Percentiles rank a stretch among this genome's conserved stretches.
phyloP scores from a whole-genome alignment of 2,797 vertebrate species.

The Malacoraja senta region DNA sequence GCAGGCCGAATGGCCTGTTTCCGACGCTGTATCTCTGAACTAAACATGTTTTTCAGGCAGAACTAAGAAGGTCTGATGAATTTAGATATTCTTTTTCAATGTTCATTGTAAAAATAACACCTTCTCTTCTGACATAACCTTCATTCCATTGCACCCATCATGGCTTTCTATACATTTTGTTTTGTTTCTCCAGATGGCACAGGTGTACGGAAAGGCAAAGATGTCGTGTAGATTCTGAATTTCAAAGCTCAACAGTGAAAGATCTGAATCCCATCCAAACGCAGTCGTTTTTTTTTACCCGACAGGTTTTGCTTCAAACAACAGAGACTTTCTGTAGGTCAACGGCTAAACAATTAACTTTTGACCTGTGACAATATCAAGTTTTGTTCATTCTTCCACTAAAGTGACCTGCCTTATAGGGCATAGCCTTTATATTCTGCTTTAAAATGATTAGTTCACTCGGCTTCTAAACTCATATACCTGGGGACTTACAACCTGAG shows the following conservation, averaged over 20 bases:
- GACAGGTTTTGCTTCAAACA: not conserved
- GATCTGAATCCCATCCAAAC: not conserved
- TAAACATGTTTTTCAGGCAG: not conserved
- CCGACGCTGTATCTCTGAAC: too few species aligned
- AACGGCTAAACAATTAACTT: not conserved
- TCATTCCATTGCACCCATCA: not conserved
- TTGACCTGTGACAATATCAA: not conserved
- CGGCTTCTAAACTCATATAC: not conserved
- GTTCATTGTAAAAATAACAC: not conserved
- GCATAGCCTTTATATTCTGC: not conserved
- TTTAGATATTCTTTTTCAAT: not conserved
- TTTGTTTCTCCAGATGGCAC: not conserved
- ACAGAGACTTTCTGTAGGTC: not conserved
- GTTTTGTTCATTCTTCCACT: not conserved
- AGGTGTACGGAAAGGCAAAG: not conserved
- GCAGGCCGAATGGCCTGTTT: too few species aligned
- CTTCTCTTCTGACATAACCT: not conserved
- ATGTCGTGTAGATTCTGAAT: not conserved
- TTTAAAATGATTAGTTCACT: not conserved
- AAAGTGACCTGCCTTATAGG: not conserved
- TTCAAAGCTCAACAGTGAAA: not conserved
- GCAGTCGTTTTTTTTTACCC: not conserved
- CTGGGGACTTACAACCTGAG: not conserved
- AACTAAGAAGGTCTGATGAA: not conserved
- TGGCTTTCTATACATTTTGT: not conserved